Evolutionary conservation across 1,140 invertebrate species (phyloP), one percentile per base, ranked within the genome.

Genomic region (Mercenaria mercenaria): DNA sequence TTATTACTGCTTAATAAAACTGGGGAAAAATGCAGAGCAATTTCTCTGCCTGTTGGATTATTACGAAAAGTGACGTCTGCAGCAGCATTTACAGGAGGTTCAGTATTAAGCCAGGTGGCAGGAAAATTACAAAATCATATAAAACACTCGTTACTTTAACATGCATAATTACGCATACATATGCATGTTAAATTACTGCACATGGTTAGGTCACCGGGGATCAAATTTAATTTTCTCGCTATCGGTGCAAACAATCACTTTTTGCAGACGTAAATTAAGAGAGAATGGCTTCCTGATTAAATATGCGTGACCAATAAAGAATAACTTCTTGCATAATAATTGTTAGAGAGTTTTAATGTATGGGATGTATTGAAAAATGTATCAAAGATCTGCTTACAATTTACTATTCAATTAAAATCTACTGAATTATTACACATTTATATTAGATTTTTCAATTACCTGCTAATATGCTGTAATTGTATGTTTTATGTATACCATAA

Each of bases 121-220:
- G 13, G 50, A n/a, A 56, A 52, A 79, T 79, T 52, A 79, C 47
- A n/a, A 56, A 52, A 50, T 32, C 43, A 72, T 37, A 34, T 72
- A 85, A 85, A 85, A 74, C 64, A 50, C 67, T 67, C 43, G 39
- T 39, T 64, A 56, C 56, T 72, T 37, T 47, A 47, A 29, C 64
- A 72, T 67, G 69, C 41, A 85, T 61, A 72, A 85, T 85, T 85
- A 74, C 64, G 64, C 64, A 72, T 69, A 84, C 81, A 84, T 76
- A 85, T 85, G 83, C 83, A 85, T 23, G 50, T 10, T 41, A 50
- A 85, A 50, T 34, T 74, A 37, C 50, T 39, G 69, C 83, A 85
- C 83, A 72, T 85, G 67, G n/a, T 37, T 23, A 74, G 83, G 64
- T 72, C 83, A 85, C 6, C 11, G 8, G 29, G n/a, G 50, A 67